phyloP scores from a whole-genome alignment of 30 jellyfish, hydroid and myxozoan genomes.

The Aurelia aurita complex sp. Pacific region DNA sequence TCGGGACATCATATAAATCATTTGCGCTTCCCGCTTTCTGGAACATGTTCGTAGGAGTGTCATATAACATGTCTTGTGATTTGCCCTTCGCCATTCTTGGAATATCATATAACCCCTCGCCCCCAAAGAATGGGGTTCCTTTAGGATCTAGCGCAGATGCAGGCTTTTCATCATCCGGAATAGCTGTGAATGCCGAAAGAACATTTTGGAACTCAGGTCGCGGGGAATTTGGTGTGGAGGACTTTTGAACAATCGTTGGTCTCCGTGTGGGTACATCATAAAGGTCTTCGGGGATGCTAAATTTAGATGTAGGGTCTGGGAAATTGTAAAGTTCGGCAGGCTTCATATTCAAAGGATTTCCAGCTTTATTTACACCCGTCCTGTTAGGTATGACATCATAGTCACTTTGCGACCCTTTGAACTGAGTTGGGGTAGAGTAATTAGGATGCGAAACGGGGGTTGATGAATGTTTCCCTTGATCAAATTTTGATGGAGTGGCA shows the following conservation, averaged over 20 bases:
- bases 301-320: constrained; percentile 28
- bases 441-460: constrained; percentile 15
- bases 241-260: constrained; percentile 37
- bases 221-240: constrained; percentile 25
- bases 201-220: constrained; percentile 55
- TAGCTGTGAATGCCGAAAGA: constrained; percentile 55
- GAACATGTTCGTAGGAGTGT: neutral
- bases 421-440: constrained; percentile 6
- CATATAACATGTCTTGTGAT: constrained; percentile 6
- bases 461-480: neutral
- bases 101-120: constrained; percentile 41
- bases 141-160: neutral
- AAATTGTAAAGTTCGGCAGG: constrained; percentile 66
- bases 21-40: neutral
- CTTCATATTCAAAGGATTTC: neutral
- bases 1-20: neutral
- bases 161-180: constrained; percentile 43
- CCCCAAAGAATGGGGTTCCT: neutral
- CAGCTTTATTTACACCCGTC: neutral
- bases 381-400: constrained; percentile 54
- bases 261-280: constrained; percentile 60
- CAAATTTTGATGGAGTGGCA: constrained; percentile 5
- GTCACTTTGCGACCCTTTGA: constrained; percentile 22
- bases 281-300: constrained; percentile 5
- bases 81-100: constrained; percentile 11